Conservation (phyloP, 2,888 invertebrate species). For the Pogonocherus hispidulus region DNA sequence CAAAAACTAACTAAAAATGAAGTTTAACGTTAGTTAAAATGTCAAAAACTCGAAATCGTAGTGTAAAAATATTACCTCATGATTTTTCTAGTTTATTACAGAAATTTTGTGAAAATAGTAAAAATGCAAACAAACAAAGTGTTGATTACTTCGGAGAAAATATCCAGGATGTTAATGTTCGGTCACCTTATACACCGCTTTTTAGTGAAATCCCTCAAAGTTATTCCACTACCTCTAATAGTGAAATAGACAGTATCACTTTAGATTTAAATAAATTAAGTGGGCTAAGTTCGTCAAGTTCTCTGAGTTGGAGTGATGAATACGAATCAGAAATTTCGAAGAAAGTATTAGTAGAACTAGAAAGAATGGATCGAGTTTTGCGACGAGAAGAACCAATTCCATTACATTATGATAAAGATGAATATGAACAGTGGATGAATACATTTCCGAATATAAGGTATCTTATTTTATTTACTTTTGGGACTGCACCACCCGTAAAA, state of each 20-base stretch:
- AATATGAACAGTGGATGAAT: slow-evolving; percentile 74
- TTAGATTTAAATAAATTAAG: slow-evolving; percentile 42
- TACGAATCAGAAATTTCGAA: slow-evolving; percentile 71
- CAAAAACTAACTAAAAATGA: slow-evolving; percentile 17
- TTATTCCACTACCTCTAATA: slow-evolving; percentile 12
- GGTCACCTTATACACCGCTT: slow-evolving; percentile 16
- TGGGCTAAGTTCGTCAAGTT: slow-evolving; percentile 63
- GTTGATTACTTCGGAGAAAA: slow-evolving; percentile 27
- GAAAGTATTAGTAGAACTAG: slow-evolving; percentile 71
- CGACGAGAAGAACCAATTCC: slow-evolving; percentile 71
- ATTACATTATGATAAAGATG: slow-evolving; percentile 71
- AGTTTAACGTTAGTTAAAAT: slow-evolving; percentile 26
- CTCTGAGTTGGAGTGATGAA: slow-evolving; percentile 71
- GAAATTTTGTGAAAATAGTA: background rate
- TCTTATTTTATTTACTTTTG: no score
- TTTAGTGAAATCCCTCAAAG: slow-evolving; percentile 8
- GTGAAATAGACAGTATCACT: slow-evolving; percentile 35
- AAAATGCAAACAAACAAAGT: slow-evolving; percentile 1
- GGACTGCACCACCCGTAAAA: no score
- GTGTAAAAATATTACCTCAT: slow-evolving; percentile 31
- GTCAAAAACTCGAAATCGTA: slow-evolving; percentile 39
- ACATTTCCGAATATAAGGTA: slow-evolving; percentile 74
- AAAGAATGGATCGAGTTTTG: slow-evolving; percentile 72
- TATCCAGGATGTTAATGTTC: slow-evolving; percentile 3
- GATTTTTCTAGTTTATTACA: slow-evolving; percentile 17